Conservation (phyloP, 2,888 invertebrate genomes). For the Dyspetes luteomarginatus region DNA sequence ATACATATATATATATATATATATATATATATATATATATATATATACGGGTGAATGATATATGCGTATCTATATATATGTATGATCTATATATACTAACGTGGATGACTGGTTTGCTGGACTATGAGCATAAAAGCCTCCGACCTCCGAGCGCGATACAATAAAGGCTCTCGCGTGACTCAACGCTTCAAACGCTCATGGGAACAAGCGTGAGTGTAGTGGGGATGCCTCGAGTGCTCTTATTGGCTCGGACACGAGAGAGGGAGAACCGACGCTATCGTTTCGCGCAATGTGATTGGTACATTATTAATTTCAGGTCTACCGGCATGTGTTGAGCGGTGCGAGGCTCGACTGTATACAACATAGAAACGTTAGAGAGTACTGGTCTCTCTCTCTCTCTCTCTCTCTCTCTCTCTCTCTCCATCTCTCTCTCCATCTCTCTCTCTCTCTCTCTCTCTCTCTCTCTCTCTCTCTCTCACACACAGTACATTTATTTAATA, state of each 20-base stretch:
- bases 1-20: conserved; percentile 29
- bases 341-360: conserved; percentile 47
- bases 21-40: neutral
- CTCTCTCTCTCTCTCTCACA: conserved; percentile 26
- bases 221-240: neutral
- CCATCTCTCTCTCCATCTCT: conserved; percentile 29
- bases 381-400: conserved; percentile 9
- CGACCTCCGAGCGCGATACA: conserved; percentile 10
- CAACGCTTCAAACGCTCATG: no score
- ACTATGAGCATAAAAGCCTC: conserved; percentile 10
- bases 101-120: conserved; percentile 41
- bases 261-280: neutral
- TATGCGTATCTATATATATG: conserved; percentile 6
- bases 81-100: no score
- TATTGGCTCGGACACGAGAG: conserved; percentile 7
- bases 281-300: conserved; percentile 10
- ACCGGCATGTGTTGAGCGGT: neutral
- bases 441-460: conserved; percentile 25
- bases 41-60: conserved; percentile 43
- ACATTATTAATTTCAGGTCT: neutral
- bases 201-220: neutral
- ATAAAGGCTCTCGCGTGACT: neutral
- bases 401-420: conserved; percentile 23
- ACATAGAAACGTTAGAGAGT: conserved; percentile 47
- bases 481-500: conserved; percentile 59